These are phyloP conservation scores for Threskiornis aethiopicus DNA, from an alignment of 2,797 vertebrate genomes.

Conservation along the genomic window DNA sequence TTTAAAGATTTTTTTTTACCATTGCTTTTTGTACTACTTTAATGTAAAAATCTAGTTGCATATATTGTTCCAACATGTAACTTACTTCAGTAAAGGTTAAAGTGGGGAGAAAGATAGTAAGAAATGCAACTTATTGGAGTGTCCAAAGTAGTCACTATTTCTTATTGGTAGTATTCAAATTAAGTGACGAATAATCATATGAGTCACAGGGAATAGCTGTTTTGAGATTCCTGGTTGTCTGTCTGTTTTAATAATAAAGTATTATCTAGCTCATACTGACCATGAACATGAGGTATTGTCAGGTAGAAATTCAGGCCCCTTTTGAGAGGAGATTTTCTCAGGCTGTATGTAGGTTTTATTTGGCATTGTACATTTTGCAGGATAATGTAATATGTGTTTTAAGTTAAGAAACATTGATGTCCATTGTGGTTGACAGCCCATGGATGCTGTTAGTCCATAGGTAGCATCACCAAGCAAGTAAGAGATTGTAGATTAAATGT, in stretches of 20 bases:
- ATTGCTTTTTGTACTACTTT: background rate
- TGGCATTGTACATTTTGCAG: background rate
- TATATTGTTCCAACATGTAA: background rate
- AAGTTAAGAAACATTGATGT: background rate
- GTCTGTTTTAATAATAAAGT: background rate
- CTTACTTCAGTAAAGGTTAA: background rate
- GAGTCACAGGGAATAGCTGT: background rate
- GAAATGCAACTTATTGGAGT: background rate
- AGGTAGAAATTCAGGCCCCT: fast-evolving
- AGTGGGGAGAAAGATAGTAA: background rate
- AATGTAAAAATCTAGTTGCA: background rate
- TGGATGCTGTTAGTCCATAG: background rate
- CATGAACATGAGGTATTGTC: background rate
- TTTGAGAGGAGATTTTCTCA: background rate
- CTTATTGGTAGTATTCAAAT: background rate
- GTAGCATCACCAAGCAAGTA: background rate
- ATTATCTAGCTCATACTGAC: background rate
- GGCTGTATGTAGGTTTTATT: background rate
- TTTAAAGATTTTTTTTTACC: fast-evolving
- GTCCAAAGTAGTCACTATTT: background rate
- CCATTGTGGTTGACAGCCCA: fast-evolving
- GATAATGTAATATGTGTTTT: background rate
- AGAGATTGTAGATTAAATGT: background rate
- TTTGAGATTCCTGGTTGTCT: background rate
- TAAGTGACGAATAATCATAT: background rate